Percentiles rank a stretch among this genome's conserved stretches.
phyloP scores from a whole-genome alignment of 2,888 invertebrate genomes.

The Lycia hirtaria region DNA sequence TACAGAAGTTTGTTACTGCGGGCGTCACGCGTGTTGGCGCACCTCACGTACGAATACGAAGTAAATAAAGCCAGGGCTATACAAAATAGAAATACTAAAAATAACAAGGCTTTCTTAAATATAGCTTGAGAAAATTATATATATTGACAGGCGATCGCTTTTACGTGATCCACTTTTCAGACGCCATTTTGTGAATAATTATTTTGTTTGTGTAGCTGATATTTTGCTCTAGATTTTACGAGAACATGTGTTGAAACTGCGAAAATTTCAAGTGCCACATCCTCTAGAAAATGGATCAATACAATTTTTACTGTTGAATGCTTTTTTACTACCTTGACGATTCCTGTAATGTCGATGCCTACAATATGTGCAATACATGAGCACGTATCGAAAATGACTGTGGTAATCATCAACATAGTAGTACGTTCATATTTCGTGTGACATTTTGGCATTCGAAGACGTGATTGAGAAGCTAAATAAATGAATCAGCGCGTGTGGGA shows the following conservation, averaged over 20 bases:
- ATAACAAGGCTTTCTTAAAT: constrained; percentile 63
- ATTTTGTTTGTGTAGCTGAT: constrained; percentile 24
- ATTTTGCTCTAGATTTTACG: constrained; percentile 20
- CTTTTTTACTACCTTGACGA: neutral
- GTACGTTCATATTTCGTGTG: constrained; percentile 34
- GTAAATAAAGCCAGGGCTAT: constrained; percentile 76
- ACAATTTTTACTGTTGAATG: constrained; percentile 13
- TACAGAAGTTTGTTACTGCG: constrained; percentile 68
- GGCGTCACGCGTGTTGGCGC: constrained; percentile 82
- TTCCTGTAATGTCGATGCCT: neutral
- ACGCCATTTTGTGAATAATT: constrained; percentile 13
- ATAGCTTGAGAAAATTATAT: constrained; percentile 51
- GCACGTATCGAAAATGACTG: neutral
- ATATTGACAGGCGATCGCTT: constrained; percentile 49
- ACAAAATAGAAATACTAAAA: constrained; percentile 74
- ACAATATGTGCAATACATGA: neutral
- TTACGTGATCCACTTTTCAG: constrained; percentile 20
- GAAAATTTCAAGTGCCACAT: constrained; percentile 11
- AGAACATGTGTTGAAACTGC: constrained; percentile 10
- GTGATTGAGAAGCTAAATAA: constrained; percentile 63
- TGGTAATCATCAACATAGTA: constrained; percentile 6
- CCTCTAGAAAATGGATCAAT: constrained; percentile 7
- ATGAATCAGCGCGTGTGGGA: constrained; percentile 74
- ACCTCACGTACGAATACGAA: constrained; percentile 66
- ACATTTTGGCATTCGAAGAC: constrained; percentile 61